A percentile compares a stretch with the other conserved stretches of the same genome.
Evolutionary conservation across 2,797 vertebrate genomes (phyloP).

Genomic region (Tympanoctomys barrerae): DNA sequence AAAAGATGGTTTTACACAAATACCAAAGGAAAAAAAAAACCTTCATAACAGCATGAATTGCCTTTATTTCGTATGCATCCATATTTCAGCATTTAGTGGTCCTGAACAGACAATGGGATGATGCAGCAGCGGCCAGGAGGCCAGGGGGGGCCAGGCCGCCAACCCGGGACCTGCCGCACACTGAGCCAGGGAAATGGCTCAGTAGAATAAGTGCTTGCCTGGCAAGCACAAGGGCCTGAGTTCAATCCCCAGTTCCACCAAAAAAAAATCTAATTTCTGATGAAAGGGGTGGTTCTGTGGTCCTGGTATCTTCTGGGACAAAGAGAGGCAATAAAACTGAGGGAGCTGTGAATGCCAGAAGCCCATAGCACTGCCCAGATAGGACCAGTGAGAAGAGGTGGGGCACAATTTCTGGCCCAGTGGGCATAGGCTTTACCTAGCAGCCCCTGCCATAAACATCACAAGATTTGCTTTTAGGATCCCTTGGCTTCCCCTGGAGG

Average conservation of each 20-base stretch:
- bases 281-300: background rate
- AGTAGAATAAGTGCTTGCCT: no score
- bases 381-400: background rate
- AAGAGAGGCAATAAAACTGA: background rate
- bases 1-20: conserved; percentile 84
- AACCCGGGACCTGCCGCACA: conserved; percentile 73
- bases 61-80: conserved; percentile 87
- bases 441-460: background rate
- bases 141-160: conserved; percentile 82
- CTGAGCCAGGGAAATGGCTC: background rate
- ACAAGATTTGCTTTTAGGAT: background rate
- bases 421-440: background rate
- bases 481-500: background rate
- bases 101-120: conserved; percentile 80
- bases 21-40: conserved; percentile 79
- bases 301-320: background rate
- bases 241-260: no score
- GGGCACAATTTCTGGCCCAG: background rate
- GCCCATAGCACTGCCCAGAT: background rate
- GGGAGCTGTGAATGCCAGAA: background rate
- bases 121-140: conserved; percentile 83
- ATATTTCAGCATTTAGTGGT: conserved; percentile 87
- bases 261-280: background rate
- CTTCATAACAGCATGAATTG: conserved; percentile 85
- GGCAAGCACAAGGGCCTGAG: no score